Evolutionary conservation across 2,888 invertebrate species (phyloP), one percentile per base, ranked within the genome.

Genomic region (Nymphalis c-album): DNA sequence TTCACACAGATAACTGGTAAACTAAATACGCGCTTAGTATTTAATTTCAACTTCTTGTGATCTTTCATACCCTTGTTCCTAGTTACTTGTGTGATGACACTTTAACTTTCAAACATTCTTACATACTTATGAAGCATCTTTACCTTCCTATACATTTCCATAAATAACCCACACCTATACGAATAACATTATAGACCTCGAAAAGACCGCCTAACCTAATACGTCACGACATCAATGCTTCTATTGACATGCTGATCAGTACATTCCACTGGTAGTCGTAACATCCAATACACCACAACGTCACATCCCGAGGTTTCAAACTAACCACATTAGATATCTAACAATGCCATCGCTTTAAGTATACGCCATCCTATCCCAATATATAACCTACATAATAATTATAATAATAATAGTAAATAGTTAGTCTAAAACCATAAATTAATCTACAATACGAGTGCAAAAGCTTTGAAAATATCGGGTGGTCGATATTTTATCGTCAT

Each of bases 111-210:
- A 88, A 81, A 86, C 82, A 80, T 84, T 85, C 86, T 87, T 88
- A 90, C 80, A 85, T 84, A 90, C 80, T 85, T 84, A 85, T 80
- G 85, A 87, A 64, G 87, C 86, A 85, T 84, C 77, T 84, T 85
- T 86, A 86, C 72, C 81, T 85, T 78, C 79, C 86, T 86, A 90
- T 84, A 84, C 87, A 80, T 88, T 87, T 84, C 58, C 86, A 89
- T 89, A 88, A 87, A 88, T 88, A 88, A 87, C 89, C 91, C 89
- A 90, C 88, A 90, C 90, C 89, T 88, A 91, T 83, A 86, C 81
- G 85, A 82, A 85, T 85, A 85, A 84, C 82, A 77, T 83, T 81
- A 82, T 78, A 80, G 83, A 83, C 81, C 85, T 82, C 84, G 80
- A 79, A 75, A 84, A 85, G 85, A 86, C 82, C 84, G 76, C 81